phyloP scores from a whole-genome alignment of 92 coral and sea anemone genomes.

The Siderastrea siderea region DNA sequence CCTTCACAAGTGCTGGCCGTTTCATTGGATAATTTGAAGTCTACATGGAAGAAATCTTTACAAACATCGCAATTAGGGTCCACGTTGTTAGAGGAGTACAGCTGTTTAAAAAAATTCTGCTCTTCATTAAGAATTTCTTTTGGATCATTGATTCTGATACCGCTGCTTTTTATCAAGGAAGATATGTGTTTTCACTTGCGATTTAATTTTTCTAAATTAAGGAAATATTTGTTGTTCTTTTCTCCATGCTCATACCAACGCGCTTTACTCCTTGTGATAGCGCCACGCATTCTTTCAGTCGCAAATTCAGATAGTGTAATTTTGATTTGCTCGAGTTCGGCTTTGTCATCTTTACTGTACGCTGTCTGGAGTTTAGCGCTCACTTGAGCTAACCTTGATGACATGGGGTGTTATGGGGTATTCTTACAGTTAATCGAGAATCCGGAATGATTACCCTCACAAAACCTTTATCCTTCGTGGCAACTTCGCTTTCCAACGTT shows the following conservation, averaged over 20 bases:
- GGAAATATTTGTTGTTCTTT: too few species aligned
- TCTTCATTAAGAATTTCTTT: slow-evolving; percentile 11
- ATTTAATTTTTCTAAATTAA: too few species aligned
- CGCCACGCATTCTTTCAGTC: too few species aligned
- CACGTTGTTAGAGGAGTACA: slow-evolving; percentile 1
- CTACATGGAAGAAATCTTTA: not conserved
- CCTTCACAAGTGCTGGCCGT: slow-evolving; percentile 12
- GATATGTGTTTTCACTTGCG: not conserved
- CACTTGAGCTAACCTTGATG: not conserved
- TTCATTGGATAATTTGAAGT: not conserved
- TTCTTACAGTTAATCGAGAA: too few species aligned
- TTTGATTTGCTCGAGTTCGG: not conserved
- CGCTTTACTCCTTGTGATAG: too few species aligned
- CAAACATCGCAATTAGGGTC: not conserved
- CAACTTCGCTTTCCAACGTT: too few species aligned
- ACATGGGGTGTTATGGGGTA: too few species aligned
- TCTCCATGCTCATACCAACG: too few species aligned
- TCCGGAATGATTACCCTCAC: too few species aligned
- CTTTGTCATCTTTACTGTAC: not conserved
- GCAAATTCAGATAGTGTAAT: not conserved
- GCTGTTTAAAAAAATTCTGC: not conserved
- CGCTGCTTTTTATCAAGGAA: not conserved
- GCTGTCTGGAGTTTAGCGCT: not conserved
- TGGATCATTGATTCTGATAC: not conserved
- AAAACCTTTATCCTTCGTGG: too few species aligned